These are phyloP conservation scores for Pyrochroa serraticornis DNA, from an alignment of 2,888 invertebrate species.

Conservation along the genomic window DNA sequence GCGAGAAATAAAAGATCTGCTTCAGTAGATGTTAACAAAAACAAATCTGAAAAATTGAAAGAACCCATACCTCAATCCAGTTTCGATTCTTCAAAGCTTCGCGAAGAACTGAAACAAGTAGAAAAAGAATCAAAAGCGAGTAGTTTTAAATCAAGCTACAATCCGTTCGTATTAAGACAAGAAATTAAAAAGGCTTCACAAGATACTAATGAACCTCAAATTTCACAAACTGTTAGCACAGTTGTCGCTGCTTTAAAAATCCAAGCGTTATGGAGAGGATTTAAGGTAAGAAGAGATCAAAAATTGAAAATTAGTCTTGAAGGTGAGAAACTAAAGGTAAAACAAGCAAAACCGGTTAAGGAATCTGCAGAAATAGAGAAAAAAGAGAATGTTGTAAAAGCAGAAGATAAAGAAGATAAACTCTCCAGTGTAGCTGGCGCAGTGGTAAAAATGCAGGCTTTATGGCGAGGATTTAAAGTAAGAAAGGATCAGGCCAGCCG, in stretches of 20 bases:
- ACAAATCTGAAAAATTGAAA: not conserved
- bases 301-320: not conserved
- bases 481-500: constrained; percentile 11
- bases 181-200: constrained; percentile 34
- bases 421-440: constrained; percentile 10
- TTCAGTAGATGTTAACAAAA: constrained; percentile 13
- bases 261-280: constrained; percentile 27
- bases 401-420: not conserved
- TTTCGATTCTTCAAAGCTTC: constrained; percentile 37
- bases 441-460: constrained; percentile 26
- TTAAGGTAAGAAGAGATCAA: not conserved
- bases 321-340: constrained; percentile 13
- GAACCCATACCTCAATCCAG: constrained; percentile 7
- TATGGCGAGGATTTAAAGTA: constrained; percentile 25
- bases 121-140: constrained; percentile 29
- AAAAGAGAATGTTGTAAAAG: constrained; percentile 3
- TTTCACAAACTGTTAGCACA: constrained; percentile 6
- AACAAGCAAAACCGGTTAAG: not conserved
- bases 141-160: constrained; percentile 31
- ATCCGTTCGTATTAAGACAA: constrained; percentile 33
- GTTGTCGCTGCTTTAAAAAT: constrained; percentile 30
- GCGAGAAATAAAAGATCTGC: constrained; percentile 12
- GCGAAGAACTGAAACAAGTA: constrained; percentile 29
- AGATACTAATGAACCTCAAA: not conserved
- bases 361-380: constrained; percentile 1